Evolutionary conservation across 1,140 invertebrate species (phyloP), one percentile per base, ranked within the genome.

Genomic region (Drosophila insularis): DNA sequence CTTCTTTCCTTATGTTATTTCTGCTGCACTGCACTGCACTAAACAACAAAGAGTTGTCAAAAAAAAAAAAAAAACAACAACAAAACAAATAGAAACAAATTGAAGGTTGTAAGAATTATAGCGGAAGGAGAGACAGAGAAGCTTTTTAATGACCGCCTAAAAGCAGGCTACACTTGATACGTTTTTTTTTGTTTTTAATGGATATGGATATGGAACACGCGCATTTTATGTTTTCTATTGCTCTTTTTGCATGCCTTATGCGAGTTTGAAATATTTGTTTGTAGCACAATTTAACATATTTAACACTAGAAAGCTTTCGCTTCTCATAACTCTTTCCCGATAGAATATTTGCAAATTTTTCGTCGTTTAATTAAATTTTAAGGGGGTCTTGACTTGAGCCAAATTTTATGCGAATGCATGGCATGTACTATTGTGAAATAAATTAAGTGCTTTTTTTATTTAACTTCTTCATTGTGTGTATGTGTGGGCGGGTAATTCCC

Each of bases 151-250:
- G 19, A 21, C 27, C 8, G 61, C 56, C 40, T 31, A 11, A 63
- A 60, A 61, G 62, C 50, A 65, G 53, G 67, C 63, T 63, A 62
- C 37, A 40, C 53, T 61, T 50, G 19, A 37, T 37, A n/a, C 11
- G 35, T 46, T 46, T 4, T 43, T 46, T 27, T 8, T 46, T 46
- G 14, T 19, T 46, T 14, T 43, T 43, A 2, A 7, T 46, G 43
- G 14, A 46, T 46, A 46, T 46, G 43, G 5, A 46, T 46, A 46
- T 46, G 17, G 14, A 46, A 46, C 43, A 46, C 43, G 17, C 43
- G 43, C 14, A 14, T 46, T 46, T 19, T 46, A 8, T 17, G 40
- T 8, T 17, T 17, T 17, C 6, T 8, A 46, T 46, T 46, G 40
- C 40, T 13, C 7, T 46, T 19, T 19, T 19, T 7, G 14, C 14